Evolutionary conservation across 2,888 invertebrate genomes (phyloP), one percentile per base, ranked within the genome.

Genomic region (Eupithecia vulgata): DNA sequence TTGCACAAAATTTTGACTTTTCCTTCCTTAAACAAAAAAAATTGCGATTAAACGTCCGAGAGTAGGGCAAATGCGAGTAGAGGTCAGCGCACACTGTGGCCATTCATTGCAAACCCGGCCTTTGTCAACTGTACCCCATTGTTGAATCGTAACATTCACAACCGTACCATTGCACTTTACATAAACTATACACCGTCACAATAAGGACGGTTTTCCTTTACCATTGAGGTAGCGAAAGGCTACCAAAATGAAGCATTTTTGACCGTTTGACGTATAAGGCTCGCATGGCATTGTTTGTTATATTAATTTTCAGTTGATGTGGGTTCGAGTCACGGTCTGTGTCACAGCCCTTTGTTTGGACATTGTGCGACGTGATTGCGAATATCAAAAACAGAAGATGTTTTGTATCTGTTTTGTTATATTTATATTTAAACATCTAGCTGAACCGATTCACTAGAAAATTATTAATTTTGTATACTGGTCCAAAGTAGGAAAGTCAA

Each of bases 261-360:
- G 87, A 86, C 84, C 84, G 84, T 83, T 84, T 85, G 86, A 86
- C 85, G 84, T 84, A 86, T 82, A 81, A 76, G 81, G 76, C 71
- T 77, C 73, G 80, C 81, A 83, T 84, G 84, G 84, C 83, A 85
- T 86, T 85, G 80, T 81, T 85, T 83, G 85, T 83, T 86, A 82
- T 87, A 87, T 87, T 86, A 85, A 85, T 86, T 86, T 85, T 85
- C 80, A 83, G 86, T 86, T 86, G 85, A 86, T 84, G 83, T 83
- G 86, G 86, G 86, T 87, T 80, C 78, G 80, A 81, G 81, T 82
- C 79, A 80, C 80, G 80, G 71, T 72, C 68, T 67, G 70, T 73
- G 75, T 70, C 74, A 72, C 73, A 70, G 71, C 52, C 74, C 35
- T 73, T 76, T 78, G 76, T 79, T 67, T 35, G 67, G 76, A 68